Base-by-base conservation (phyloP, 1,140 invertebrate genomes). In the Armadillidium nasatum region DNA sequence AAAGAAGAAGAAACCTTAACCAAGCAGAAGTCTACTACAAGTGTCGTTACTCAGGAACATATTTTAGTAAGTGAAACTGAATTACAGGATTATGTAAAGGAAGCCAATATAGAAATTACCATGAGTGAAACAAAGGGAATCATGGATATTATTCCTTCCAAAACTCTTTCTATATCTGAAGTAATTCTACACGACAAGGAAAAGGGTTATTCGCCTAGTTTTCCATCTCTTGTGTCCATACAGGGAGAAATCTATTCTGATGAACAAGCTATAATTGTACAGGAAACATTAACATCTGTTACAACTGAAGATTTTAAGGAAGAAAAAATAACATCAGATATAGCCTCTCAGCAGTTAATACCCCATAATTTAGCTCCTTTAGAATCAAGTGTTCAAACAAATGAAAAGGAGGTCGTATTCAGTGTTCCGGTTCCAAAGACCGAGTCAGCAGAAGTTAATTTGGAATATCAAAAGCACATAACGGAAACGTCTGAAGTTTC, bases 51-150 rank as follows among this genome's bases (percentile, higher is more conserved):
- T 19, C 50, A 15, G 3, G 88, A 92, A 83, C 87, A 89, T 74
- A 82, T 91, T 60, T 82, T 89, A 19, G 84, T 91, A 11, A 66
- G 70, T 67, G 77, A 78, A 78, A 73, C 68, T 9, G 60, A 43
- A 23, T 74, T 71, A 7, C 77, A 78, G 4, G 11, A 60, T 60
- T 60, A 13, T 60, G 50, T 60, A 60, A 60, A 13, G 7, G 50
- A 60, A 60, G 50, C 11, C 3, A 60, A 60, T 60, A 4, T 60
- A 19, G 19, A 60, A 60, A 60, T 60, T 15, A 2, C 50, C 11
- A 13, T 60, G 11, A 19, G 19, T 60, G 19, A 13, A 15, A 19
- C 19, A 4, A 13, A 60, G 7, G 50, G 50, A 7, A 7, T 15
- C 11, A 15, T 60, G 19, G 11, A 60, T 13, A 19, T 60, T 2